A percentile compares a stretch with the other conserved stretches of the same genome.
Evolutionary conservation across 2,888 invertebrate species (phyloP).

Genomic region (Rutpela maculata): DNA sequence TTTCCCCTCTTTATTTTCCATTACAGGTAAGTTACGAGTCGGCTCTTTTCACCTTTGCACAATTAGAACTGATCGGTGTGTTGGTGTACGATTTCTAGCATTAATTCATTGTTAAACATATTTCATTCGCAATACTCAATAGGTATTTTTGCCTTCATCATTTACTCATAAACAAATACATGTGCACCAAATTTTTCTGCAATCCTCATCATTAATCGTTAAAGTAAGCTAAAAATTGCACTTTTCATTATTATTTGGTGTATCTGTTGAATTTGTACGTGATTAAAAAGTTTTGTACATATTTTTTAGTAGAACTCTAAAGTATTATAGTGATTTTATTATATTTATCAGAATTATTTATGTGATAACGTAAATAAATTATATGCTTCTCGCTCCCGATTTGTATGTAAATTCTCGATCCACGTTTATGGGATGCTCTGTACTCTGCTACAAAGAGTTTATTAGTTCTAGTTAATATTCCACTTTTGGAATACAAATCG

Average conservation of each 20-base stretch:
- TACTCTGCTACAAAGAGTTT: slow-evolving; percentile 46
- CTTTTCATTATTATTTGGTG: neutral
- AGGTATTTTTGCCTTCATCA: neutral
- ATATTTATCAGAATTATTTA: neutral
- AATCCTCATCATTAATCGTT: neutral
- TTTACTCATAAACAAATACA: neutral
- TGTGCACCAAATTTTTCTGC: neutral
- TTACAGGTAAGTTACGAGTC: neutral
- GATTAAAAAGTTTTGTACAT: neutral
- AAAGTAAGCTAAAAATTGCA: neutral
- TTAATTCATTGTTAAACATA: neutral
- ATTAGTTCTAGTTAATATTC: slow-evolving; percentile 45
- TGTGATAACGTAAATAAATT: slow-evolving; percentile 7
- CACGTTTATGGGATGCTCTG: slow-evolving; percentile 46
- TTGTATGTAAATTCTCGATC: neutral
- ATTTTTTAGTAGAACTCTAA: slow-evolving; percentile 7
- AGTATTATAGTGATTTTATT: neutral
- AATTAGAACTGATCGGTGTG: neutral
- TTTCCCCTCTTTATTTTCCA: no score
- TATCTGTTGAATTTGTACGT: neutral
- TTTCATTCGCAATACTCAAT: neutral
- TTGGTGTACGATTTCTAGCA: neutral
- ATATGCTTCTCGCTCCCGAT: neutral
- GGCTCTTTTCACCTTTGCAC: neutral
- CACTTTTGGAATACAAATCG: slow-evolving; percentile 38